A percentile compares a stretch with the other conserved stretches of the same genome.
Evolutionary conservation across 2,113 vertebrate genomes (phyloP).

Genomic region (Megaceryle torquata): DNA sequence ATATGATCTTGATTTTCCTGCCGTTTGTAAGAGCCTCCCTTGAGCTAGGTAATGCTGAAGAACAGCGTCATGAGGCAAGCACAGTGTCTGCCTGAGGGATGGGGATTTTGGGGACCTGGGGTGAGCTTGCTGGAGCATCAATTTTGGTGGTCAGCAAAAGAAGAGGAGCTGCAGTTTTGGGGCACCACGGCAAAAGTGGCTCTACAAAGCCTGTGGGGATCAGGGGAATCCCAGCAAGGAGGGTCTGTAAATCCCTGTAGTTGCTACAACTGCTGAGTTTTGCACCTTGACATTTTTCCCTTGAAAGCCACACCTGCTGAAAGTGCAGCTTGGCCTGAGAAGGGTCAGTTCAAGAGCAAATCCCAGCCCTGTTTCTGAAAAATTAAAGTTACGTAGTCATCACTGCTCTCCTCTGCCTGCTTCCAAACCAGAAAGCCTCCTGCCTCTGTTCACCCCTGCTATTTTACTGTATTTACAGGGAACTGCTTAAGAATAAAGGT

Average conservation of each 20-base stretch:
- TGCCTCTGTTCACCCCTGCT: background rate
- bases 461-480: background rate
- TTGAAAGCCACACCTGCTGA: background rate
- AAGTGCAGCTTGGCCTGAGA: background rate
- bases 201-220: background rate
- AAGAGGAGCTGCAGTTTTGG: background rate
- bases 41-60: background rate
- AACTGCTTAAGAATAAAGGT: background rate
- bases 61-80: background rate
- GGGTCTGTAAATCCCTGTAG: background rate
- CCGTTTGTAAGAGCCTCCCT: background rate
- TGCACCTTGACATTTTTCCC: background rate
- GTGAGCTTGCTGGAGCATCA: background rate
- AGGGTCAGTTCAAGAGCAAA: background rate
- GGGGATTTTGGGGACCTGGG: background rate
- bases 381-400: background rate
- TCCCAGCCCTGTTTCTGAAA: background rate
- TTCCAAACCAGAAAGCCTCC: background rate
- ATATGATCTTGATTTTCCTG: background rate
- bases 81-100: background rate
- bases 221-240: background rate
- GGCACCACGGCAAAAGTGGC: background rate
- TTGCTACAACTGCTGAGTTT: background rate
- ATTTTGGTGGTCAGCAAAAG: fast-evolving
- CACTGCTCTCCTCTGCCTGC: background rate